Evolutionary conservation across 2,113 vertebrate species (phyloP), one percentile per base, ranked within the genome.

Genomic region (Neogale vison): DNA sequence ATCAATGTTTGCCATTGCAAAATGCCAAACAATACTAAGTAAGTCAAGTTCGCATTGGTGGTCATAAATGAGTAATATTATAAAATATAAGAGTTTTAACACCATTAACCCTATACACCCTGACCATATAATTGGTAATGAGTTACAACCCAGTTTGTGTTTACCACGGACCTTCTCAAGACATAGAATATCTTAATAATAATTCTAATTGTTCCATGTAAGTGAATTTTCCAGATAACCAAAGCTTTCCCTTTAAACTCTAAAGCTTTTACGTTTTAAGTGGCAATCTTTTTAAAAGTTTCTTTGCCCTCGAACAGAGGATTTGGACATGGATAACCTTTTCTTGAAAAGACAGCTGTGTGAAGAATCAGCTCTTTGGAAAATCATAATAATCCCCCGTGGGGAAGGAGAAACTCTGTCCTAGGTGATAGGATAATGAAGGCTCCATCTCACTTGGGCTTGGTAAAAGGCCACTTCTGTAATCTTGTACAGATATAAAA

Each of bases 381-480:
- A n/a, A 92, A 95, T 65, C 17, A 57, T 42, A 36, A 21, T 0
- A 76, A 63, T 55, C 17, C 52, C 52, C n/a, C 31, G 0, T 50
- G 67, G 93, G 77, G 82, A 65, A 93, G 57, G 0, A 88, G 42
- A 17, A 77, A 7, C 1, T 45, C 17, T 84, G 20, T 47, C 45
- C 34, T 61, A 50, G 52, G 24, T 4, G n/a, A 85, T 95, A 77
- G 0, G 7, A 50, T 7, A 79, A 69, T 81, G 34, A 95, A 31
- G 4, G 90, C 17, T 95, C 12, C 3, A 14, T 3, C 80, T 92
- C 98, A 99, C 99, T 98, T 99, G 99, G 24, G 99, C 99, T 98
- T 99, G 98, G 87, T 99, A 99, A 98, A 99, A 99, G 0, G 99
- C 99, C 80, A 86, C 91, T 97, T 99, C 99, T 79, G 99, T 99